Percentiles rank a stretch among this genome's conserved stretches.
Evolutionary conservation across 2,113 vertebrate species (phyloP).

Genomic region (Callorhinus ursinus): DNA sequence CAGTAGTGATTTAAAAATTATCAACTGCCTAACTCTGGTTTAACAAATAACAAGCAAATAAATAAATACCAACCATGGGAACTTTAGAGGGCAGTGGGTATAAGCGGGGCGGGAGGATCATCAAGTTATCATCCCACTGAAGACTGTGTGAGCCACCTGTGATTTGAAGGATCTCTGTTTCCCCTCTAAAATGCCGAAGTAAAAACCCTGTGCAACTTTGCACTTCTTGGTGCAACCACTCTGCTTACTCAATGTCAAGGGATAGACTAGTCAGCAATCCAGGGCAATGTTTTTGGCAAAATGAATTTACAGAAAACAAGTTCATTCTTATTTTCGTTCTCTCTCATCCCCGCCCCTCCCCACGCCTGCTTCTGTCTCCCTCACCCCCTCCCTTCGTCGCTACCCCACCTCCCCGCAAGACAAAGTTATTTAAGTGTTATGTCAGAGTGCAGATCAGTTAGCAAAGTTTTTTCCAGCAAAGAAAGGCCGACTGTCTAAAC

Average conservation of each 20-base stretch:
- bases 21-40: neutral
- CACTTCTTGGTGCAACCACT: too few relatives aligned
- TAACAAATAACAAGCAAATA: neutral
- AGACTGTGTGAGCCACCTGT: fast-evolving
- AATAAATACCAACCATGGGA: neutral
- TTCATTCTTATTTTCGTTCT: neutral
- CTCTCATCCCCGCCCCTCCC: too few relatives aligned
- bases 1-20: neutral
- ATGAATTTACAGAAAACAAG: neutral
- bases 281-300: neutral
- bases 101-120: neutral
- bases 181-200: neutral
- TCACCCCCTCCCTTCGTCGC: neutral
- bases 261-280: too few relatives aligned
- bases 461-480: neutral
- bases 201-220: neutral
- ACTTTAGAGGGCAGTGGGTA: neutral
- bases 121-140: neutral
- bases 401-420: neutral
- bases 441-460: too few relatives aligned
- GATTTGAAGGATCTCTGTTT: neutral
- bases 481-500: neutral
- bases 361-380: neutral
- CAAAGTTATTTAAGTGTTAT: neutral
- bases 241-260: neutral